Evolutionary conservation across 2,797 vertebrate species (phyloP), one percentile per base, ranked within the genome.

Genomic region (Percopsis omiscomaycus): DNA sequence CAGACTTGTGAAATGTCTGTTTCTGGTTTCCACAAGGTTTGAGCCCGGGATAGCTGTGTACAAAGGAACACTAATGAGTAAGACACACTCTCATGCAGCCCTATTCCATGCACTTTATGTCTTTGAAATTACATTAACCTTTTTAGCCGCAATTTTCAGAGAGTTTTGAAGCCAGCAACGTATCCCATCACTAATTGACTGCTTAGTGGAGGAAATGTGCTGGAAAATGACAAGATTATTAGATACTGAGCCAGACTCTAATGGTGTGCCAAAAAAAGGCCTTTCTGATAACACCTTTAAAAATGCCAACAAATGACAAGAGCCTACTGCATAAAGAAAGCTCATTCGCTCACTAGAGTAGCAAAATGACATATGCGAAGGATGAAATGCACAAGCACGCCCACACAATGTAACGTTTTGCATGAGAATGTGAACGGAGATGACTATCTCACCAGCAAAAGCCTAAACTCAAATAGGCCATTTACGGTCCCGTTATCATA

Each of bases 171-270:
- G 77, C 75, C 70, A 65, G 83, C 76, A 73, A 74, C 85, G 86
- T 84, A 89, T 79, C 80, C 82, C 83, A 84, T 85, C 86, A 84
- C 83, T 92, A 92, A 93, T 88, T 89, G 91, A 90, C 84, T 88
- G 86, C 85, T 88, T 89, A 89, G 86, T 66, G 65, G 74, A 82
- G 84, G 87, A 91, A 92, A 91, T 89, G 89, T 85, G 80, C 78
- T 87, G 87, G 86, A 91, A 92, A 91, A 92, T 91, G 84, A 89
- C 87, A 87, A 82, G 82, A 90, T 89, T 89, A 88, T 89, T 85
- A 87, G 84, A 89, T 89, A 90, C 64, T 64, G 75, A 86, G 74
- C 50, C 63, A 79, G 79, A 86, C 77, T 73, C 79, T 86, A 90
- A 92, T 86, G 82, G 77, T 79, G 84, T 85, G 77, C 69, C 74